Base-by-base conservation (phyloP, 2,797 vertebrate species). In the Centroberyx gerrardi region DNA sequence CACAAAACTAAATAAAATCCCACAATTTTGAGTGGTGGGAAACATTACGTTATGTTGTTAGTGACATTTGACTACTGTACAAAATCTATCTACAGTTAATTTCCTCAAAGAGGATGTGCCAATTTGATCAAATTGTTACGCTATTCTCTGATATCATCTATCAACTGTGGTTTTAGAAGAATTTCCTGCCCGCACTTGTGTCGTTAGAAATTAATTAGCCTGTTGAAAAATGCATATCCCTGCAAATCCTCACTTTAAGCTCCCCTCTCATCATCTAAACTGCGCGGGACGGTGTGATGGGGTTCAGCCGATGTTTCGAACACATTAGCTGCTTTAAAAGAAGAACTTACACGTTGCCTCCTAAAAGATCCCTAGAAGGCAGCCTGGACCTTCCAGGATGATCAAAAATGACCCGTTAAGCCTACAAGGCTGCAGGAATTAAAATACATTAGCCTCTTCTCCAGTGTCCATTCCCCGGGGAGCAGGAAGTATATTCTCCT, bases 361-460 rank as follows among this genome's bases (percentile, higher is more conserved):
- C 48, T 83, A n/a, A 83, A 46, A 77, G 58, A 68, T 81, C 66
- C 59, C 84, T 86, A 56, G 18, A 80, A 84, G 80, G 75, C 69
- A 66, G 53, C 38, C 40, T 27, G 17, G 76, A 75, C 62, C 76
- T 75, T 63, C 71, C 79, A 54, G 80, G 83, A 85, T 66, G 72
- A 89, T 87, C 77, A 76, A 69, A 87, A 85, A 76, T 83, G 78
- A 87, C 89, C 89, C 53, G 66, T 46, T 42, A 71, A 51, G 29
- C 78, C 80, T 82, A 49, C 74, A 83, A 87, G 80, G 68, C 78
- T 68, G 62, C 9, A 80, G 36, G 76, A 89, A 92, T 92, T 88
- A 85, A 85, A 92, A 90, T 83, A 82, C 90, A 91, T 91, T 88
- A 87, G 82, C 63, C 63, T 68, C 72, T 73, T 77, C 76, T 44